Conservation (phyloP, 1,140 invertebrate genomes). For the fruit fly (Drosophila melanogaster) region DNA sequence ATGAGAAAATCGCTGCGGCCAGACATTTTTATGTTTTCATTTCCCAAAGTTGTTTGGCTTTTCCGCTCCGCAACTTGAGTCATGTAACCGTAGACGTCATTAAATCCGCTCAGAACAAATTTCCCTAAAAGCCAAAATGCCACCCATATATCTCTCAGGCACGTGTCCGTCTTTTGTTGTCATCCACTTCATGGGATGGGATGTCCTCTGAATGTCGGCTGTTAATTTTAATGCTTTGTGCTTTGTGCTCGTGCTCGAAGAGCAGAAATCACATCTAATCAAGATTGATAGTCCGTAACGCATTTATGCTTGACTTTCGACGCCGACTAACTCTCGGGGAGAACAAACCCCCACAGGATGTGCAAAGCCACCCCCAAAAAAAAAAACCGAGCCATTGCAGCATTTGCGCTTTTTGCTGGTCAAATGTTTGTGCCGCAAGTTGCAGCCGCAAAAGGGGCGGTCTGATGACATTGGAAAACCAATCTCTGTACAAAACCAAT, state of each 20-base stretch:
- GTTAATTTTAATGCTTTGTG: conserved; percentile 71
- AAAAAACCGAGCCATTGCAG: conserved; percentile 23
- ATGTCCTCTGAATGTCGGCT: conserved; percentile 24
- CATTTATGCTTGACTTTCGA: conserved; percentile 73
- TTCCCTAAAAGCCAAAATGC: conserved; percentile 41
- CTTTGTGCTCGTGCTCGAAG: conserved; percentile 40
- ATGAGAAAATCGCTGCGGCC: conserved; percentile 77
- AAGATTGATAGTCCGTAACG: conserved; percentile 83
- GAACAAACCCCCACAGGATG: conserved; percentile 10
- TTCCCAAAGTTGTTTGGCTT: conserved; percentile 78
- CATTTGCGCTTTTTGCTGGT: conserved; percentile 77
- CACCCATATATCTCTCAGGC: conserved; percentile 29
- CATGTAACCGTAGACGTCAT: conserved; percentile 71
- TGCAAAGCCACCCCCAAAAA: conserved; percentile 32
- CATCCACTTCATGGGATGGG: conserved; percentile 18
- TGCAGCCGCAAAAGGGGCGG: conserved; percentile 55
- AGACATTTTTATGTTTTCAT: conserved; percentile 82
- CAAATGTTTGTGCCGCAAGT: conserved; percentile 74
- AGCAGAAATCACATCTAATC: conserved; percentile 81
- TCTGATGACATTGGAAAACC: conserved; percentile 36
- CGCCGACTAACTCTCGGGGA: conserved; percentile 28
- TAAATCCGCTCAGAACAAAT: conserved; percentile 54
- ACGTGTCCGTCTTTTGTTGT: conserved; percentile 69
- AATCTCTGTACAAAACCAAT: conserved; percentile 20
- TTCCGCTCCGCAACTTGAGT: conserved; percentile 45